Base-by-base conservation (phyloP, 1,140 invertebrate genomes). In the Dinothrombium tinctorium region DNA sequence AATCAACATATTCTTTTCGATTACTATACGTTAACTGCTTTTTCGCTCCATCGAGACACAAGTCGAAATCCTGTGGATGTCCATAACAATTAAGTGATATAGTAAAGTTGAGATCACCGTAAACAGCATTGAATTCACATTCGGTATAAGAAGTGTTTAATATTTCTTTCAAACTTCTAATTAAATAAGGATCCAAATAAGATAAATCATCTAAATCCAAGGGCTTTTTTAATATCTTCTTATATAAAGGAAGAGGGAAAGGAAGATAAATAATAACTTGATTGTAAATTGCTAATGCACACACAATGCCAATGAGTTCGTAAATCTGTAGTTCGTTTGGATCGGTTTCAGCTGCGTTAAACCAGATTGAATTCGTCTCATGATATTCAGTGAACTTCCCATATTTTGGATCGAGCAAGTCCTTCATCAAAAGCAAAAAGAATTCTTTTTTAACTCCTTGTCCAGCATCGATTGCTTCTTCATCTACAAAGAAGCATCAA, bases 281-380 rank as follows among this genome's bases (percentile, higher is more conserved):
- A 63, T 96, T 96, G 58, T 96, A 96, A 55, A 96, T 94, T 3
- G 83, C 87, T 40, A 98, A 61, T 17, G 86, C 90, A 61, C 84
- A 94, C 33, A 90, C 65, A n/a, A 81, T 61, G 39, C 79, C 74
- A 51, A 92, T 83, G 33, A 90, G 61, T 53, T 70, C 70, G 56
- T 82, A 92, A 73, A 86, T 84, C 20, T 64, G 61, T 46, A 47
- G 47, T 28, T 74, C 70, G n/a, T n/a, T n/a, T n/a, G n/a, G n/a
- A 41, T 83, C 76, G 14, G 9, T 29, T n/a, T 9, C 14, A 19
- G 29, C 22, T 22, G 24, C 41, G 28, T 74, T 76, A 59, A 96
- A 96, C 90, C 90, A 98, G 43, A 92, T 74, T 20, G 73, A 63
- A 32, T 74, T 71, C 0, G 84, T 82, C 50, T 94, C 83, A 44